Evolutionary conservation across 2,888 invertebrate species (phyloP), one percentile per base, ranked within the genome.

Genomic region (Heliconius ismenius): DNA sequence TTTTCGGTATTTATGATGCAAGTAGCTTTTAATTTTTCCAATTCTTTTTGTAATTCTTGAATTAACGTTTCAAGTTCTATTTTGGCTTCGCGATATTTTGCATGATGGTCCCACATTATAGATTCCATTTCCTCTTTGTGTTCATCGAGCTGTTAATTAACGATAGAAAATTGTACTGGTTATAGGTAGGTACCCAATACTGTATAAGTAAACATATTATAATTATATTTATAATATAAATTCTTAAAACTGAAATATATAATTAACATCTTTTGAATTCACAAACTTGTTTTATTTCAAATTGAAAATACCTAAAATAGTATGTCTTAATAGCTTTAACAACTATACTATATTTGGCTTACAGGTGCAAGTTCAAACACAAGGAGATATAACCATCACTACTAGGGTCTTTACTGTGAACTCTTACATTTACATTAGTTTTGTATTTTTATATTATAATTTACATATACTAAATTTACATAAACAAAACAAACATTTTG

Each of bases 1-100:
- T 98, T 98, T 87, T 98, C 98, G 18, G 96, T 96, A 86, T 98
- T 98, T 82, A 98, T 95, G 74, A 98, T 93, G 79, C 97, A 97
- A 10, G 97, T 95, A 10, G 97, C 96, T 88, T 98, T 97, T 36
- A 97, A 95, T 82, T 95, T 95, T 83, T 97, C 96, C 80, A 98
- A 92, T 88, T 98, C 97, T 81, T 96, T 95, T 85, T 98, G 96
- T 76, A 98, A 92, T 63, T 95, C 95, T 87, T 98, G 97, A 77
- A 96, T 95, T 80, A 97, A 95, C 15, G 95, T 94, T 84, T 97
- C 97, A 7, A 97, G 88, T 78, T 95, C 95, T 73, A 97, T 97
- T 88, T 96, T 96, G 0, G 96, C 96, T 73, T 94, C 93, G 63
- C 97, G 95, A 81, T 95, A 96, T 83, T 96, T 95, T 83, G 97